Conservation (phyloP, 2,888 invertebrate species). For the Allygus modestus region DNA sequence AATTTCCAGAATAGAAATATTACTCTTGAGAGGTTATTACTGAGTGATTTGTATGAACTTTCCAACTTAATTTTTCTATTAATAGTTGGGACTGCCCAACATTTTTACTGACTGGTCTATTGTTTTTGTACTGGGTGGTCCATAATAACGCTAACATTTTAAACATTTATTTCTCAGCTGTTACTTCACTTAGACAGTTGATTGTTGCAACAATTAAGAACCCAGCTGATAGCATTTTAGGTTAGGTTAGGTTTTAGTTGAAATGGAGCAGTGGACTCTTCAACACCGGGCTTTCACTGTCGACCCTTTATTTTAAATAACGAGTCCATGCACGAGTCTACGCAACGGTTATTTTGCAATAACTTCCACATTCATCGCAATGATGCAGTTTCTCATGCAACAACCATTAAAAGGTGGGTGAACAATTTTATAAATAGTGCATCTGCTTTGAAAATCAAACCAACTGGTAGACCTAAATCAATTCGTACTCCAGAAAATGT, state of each 20-base stretch:
- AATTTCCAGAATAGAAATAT: no score
- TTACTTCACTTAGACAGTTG: conserved; percentile 1
- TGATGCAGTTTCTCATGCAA: background rate
- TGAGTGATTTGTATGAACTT: no score
- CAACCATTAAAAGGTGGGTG: conserved; percentile 14
- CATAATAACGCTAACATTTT: background rate
- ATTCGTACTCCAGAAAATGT: conserved; percentile 15
- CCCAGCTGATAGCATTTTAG: background rate
- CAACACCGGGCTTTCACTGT: background rate
- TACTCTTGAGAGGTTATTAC: no score
- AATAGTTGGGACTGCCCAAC: no score
- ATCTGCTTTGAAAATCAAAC: conserved; percentile 34
- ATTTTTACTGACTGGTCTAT: no score
- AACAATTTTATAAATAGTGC: conserved; percentile 2
- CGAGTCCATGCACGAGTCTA: conserved; percentile 5
- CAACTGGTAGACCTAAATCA: conserved; percentile 26
- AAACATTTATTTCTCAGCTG: background rate
- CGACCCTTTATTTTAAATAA: background rate
- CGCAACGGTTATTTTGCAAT: conserved; percentile 30
- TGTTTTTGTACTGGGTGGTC: background rate
- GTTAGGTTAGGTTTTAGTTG: no score
- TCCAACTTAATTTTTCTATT: no score
- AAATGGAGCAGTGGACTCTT: background rate
- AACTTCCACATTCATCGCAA: conserved; percentile 9
- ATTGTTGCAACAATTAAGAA: background rate